Evolutionary conservation across 2,113 vertebrate genomes (phyloP), one percentile per base, ranked within the genome.

Genomic region (Scytalopus superciliaris): DNA sequence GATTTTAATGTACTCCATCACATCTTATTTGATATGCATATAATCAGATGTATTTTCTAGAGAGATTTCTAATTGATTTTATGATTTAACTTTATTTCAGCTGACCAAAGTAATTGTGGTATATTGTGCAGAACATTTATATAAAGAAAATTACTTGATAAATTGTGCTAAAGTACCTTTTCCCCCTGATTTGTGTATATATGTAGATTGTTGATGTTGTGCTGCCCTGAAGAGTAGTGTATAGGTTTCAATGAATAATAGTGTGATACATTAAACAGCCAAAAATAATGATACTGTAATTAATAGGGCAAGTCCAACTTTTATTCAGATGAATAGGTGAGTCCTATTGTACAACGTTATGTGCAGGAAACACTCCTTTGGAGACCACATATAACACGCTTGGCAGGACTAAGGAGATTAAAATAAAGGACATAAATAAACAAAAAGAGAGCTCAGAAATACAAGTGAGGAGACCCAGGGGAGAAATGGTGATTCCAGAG

Each of bases 321-420:
- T 45, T 82, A 33, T 69, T 52, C 57, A 60, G 37, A 56, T 66
- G 57, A 97, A 74, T 90, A 87, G 60, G 85, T 93, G 64, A 79
- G 56, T 93, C 37, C 53, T 72, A 8, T 70, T 94, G 66, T 84
- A 31, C 82, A 75, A 44, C 24, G 53, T 63, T 85, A 72, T n/a
- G 55, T 70, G 67, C 18, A 73, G 91, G 69, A 86, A 91, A 23
- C 18, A 9, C 44, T 85, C 47, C 86, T 96, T 96, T 91, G 88
- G 87, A 93, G 73, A 74, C 56, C 64, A 57, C 70, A 17, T 86
- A 22, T 72, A 91, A 83, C 66, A 70, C 1, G 12, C 59, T 86
- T 95, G 72, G 76, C 75, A 96, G 83, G 69, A 86, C 81, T 95
- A 94, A 96, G 67, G 60, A 96, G 93, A 95, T 95, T 94, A 93